Base-by-base conservation (phyloP, 2,797 vertebrate genomes). In the Morus bassanus region DNA sequence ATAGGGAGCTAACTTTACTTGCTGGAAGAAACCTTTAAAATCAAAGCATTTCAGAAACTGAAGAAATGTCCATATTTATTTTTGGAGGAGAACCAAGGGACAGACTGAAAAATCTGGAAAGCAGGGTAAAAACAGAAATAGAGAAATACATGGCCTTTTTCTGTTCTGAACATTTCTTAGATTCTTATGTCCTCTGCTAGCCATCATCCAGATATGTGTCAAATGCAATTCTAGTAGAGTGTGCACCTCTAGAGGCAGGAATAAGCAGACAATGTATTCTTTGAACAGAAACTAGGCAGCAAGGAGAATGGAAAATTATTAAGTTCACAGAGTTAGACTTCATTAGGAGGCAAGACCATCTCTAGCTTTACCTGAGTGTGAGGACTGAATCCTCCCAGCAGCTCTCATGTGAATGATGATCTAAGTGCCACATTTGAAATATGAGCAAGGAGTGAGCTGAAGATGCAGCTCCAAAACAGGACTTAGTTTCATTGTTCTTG, bases 11-110 rank as follows among this genome's bases (percentile, higher is more conserved):
- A 80, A 91, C 23, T 70, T 82, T 39, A 46, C 45, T 79, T 88
- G 59, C 74, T 91, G 46, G 77, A 92, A 88, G 59, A 54, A 85
- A 67, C 31, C 48, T 92, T 85, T 77, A 87, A 95, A 91, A 93
- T 84, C 75, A 86, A 93, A 86, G 63, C 51, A 67, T 69, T 91
- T 85, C 84, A 91, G 51, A 67, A 89, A 80, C 37, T 17, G 53
- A 77, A 82, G 74, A 79, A 75, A 80, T 19, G 43, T 60, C 46
- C 85, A 63, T 41, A 89, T 85, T 78, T 93, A 51, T 61, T 95
- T 96, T 88, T 85, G 57, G 59, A 95, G 64, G 22, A 96, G 87
- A 91, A 88, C 16, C 31, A 72, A 85, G 57, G 73, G 61, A 92
- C 73, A 78, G 50, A 63, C 63, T 56, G 31, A 48, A 94, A 94